A percentile compares a stretch with the other conserved stretches of the same genome.
Conservation (phyloP, 2,113 vertebrate species). For the Empidonax traillii region DNA sequence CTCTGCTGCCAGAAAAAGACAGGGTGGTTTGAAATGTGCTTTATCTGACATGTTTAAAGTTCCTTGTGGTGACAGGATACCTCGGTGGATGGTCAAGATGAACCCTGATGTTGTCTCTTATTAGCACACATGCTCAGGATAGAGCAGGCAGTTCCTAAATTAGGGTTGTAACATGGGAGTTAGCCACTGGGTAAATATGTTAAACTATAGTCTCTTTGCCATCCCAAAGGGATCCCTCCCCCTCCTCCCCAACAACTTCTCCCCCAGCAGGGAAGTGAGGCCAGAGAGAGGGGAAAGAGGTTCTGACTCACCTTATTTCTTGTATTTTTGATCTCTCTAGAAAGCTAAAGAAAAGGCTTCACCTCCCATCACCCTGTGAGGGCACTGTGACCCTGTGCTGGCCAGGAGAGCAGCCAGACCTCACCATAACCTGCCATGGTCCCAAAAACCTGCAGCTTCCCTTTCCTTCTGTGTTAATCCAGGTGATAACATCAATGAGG, state of each 20-base stretch:
- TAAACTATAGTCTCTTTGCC: not conserved
- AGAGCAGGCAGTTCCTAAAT: not conserved
- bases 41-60: not conserved
- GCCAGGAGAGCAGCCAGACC: fast-evolving
- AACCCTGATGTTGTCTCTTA: not conserved
- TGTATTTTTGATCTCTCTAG: fast-evolving
- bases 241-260: not conserved
- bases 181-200: not conserved
- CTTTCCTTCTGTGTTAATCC: not conserved
- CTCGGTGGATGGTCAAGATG: not conserved
- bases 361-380: not conserved
- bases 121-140: not conserved
- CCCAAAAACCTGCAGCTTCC: not conserved
- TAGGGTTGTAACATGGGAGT: not conserved
- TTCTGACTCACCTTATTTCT: not conserved
- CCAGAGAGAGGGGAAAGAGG: not conserved
- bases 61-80: not conserved
- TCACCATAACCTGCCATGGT: not conserved
- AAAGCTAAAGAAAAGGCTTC: not conserved
- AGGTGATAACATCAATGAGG: not conserved
- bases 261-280: not conserved
- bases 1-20: not conserved
- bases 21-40: not conserved
- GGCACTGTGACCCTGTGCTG: not conserved
- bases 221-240: not conserved